Percentiles rank a stretch among this genome's conserved stretches.
These are phyloP conservation scores for Triops longicaudatus DNA, from an alignment of 1,140 invertebrate species.

Conservation along the genomic window DNA sequence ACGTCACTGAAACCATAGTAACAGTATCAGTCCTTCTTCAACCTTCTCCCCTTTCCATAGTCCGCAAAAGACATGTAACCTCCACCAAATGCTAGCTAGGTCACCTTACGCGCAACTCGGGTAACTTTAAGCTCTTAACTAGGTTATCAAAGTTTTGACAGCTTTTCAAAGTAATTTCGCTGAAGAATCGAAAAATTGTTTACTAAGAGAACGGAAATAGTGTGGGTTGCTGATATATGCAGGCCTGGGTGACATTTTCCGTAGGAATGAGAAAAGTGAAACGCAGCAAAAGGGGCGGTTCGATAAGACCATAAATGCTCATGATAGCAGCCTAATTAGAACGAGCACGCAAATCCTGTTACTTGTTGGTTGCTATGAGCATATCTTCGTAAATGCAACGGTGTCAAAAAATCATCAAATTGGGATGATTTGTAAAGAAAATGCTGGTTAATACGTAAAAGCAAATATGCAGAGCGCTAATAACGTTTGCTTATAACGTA, in stretches of 20 bases:
- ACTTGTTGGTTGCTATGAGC: no score
- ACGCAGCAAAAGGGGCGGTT: not conserved
- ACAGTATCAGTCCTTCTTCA: not conserved
- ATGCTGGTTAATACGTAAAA: no score
- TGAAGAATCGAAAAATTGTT: no score
- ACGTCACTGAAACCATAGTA: conserved; percentile 7
- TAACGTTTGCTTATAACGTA: no score
- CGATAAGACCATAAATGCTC: not conserved
- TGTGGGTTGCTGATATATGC: not conserved
- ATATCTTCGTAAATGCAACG: no score
- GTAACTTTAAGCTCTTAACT: no score
- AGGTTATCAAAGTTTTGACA: no score
- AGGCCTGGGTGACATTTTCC: not conserved
- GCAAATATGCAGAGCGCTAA: no score
- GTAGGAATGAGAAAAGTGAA: not conserved
- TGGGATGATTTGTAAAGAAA: no score
- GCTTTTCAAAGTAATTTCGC: no score
- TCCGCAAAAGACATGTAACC: not conserved
- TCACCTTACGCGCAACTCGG: no score
- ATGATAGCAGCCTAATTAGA: not conserved
- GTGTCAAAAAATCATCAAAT: no score
- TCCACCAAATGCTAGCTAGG: not conserved
- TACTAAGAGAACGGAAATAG: not conserved
- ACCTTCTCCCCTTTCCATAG: not conserved
- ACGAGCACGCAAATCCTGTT: not conserved